Evolutionary conservation across 2,888 invertebrate species (phyloP).

Genomic region (Agelastica alni): DNA sequence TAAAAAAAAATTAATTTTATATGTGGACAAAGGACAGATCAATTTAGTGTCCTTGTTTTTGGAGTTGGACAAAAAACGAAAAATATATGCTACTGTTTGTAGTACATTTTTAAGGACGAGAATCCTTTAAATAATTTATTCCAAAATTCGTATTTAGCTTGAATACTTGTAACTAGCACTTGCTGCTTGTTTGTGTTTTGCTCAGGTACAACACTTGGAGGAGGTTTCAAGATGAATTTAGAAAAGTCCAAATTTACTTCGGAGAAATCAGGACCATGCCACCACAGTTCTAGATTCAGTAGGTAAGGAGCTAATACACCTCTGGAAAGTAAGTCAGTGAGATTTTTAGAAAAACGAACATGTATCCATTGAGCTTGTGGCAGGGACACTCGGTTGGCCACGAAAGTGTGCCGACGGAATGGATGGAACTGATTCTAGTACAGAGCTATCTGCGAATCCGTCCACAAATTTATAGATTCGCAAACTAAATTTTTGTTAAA

Average conservation of each 20-base stretch:
- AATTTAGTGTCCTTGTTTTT: too few species aligned
- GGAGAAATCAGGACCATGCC: conserved; percentile 5
- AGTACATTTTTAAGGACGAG: too few species aligned
- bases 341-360: conserved; percentile 2
- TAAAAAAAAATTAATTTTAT: neutral
- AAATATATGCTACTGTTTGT: too few species aligned
- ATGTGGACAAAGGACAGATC: too few species aligned
- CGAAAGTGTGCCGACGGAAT: conserved; percentile 5
- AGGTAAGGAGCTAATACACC: conserved; percentile 1
- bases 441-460: conserved; percentile 5
- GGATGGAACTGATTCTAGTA: conserved; percentile 3
- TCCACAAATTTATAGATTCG: conserved; percentile 5
- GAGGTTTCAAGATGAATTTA: neutral
- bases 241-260: conserved; percentile 1
- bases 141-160: conserved; percentile 6
- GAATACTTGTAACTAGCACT: neutral
- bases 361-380: conserved; percentile 3
- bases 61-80: too few species aligned
- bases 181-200: too few species aligned
- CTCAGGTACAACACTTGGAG: conserved; percentile 1
- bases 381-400: conserved; percentile 4
- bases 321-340: conserved; percentile 3
- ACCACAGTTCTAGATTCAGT: conserved; percentile 2
- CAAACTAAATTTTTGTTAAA: too few species aligned
- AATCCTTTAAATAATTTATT: neutral